These are phyloP conservation scores for Reinhardtius hippoglossoides DNA, from an alignment of 2,113 vertebrate species.

Conservation along the genomic window DNA sequence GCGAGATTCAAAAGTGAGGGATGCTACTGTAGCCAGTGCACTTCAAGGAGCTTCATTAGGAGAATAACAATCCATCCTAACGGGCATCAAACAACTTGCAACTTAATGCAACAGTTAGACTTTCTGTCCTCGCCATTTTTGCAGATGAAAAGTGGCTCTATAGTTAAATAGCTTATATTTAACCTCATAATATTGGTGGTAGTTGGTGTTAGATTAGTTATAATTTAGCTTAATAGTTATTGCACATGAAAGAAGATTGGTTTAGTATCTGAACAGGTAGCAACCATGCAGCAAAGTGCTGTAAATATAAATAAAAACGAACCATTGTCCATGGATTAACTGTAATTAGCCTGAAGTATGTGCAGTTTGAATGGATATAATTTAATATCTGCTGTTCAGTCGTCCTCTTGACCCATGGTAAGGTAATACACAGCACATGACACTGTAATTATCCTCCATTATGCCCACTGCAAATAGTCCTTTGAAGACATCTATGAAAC, in stretches of 20 bases:
- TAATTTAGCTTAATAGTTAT: not conserved
- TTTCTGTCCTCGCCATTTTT: not conserved
- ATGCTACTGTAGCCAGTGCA: not conserved
- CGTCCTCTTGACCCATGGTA: not conserved
- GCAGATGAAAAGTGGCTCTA: not conserved
- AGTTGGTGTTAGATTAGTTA: not conserved
- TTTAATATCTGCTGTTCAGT: not conserved
- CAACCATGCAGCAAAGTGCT: not conserved
- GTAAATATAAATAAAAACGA: not conserved
- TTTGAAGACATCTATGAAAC: not conserved
- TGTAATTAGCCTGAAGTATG: not conserved
- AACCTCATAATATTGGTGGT: not conserved
- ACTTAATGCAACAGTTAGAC: not conserved
- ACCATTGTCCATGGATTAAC: not conserved
- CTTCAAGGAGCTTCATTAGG: not conserved
- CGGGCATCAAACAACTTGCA: too few species aligned
- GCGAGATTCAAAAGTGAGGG: slow-evolving; percentile 37
- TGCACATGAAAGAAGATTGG: not conserved
- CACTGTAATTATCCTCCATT: not conserved
- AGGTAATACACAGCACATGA: not conserved
- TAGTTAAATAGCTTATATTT: not conserved
- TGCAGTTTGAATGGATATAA: not conserved
- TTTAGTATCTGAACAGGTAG: too few species aligned
- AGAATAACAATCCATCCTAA: not conserved
- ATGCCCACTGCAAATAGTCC: not conserved